These are phyloP conservation scores for Chiridota heheva DNA, from an alignment of 35 echinoderm and acorn worm species.

Conservation along the genomic window DNA sequence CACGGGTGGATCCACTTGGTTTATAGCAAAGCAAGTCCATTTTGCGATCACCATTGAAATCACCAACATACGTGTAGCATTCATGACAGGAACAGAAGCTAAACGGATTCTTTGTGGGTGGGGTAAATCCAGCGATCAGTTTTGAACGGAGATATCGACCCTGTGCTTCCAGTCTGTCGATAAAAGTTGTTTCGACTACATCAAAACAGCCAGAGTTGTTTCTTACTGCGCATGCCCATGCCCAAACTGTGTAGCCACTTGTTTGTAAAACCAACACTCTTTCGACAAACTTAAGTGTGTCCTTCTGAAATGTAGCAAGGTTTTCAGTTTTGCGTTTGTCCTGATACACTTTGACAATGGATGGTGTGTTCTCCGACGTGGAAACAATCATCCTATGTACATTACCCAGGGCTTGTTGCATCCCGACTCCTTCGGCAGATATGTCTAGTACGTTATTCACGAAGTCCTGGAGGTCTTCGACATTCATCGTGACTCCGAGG, in stretches of 20 bases:
- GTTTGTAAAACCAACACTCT: constrained; percentile 13
- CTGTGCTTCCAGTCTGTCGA: background rate
- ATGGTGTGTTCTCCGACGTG: too few species aligned
- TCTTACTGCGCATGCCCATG: constrained; percentile 23
- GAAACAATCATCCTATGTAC: too few species aligned
- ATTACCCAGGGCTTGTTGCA: too few species aligned
- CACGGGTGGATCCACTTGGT: background rate
- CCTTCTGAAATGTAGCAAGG: too few species aligned
- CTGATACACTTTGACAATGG: too few species aligned
- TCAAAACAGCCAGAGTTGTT: constrained; percentile 39
- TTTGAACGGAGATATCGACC: constrained; percentile 10
- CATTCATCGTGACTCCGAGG: too few species aligned
- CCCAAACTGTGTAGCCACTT: constrained; percentile 14
- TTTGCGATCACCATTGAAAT: constrained; percentile 34
- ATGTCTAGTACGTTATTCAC: too few species aligned
- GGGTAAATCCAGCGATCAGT: constrained; percentile 4
- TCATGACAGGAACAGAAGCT: constrained; percentile 19
- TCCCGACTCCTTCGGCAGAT: too few species aligned
- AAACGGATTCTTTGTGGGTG: constrained; percentile 2
- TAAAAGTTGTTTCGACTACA: background rate
- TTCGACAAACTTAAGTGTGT: constrained; percentile 25
- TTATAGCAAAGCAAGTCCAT: constrained; percentile 32
- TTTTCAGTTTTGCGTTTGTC: too few species aligned
- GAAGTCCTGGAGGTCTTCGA: too few species aligned
- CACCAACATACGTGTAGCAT: constrained; percentile 25